These are phyloP conservation scores for Mormoops blainvillei DNA, from an alignment of 2,113 vertebrate species.

Conservation along the genomic window DNA sequence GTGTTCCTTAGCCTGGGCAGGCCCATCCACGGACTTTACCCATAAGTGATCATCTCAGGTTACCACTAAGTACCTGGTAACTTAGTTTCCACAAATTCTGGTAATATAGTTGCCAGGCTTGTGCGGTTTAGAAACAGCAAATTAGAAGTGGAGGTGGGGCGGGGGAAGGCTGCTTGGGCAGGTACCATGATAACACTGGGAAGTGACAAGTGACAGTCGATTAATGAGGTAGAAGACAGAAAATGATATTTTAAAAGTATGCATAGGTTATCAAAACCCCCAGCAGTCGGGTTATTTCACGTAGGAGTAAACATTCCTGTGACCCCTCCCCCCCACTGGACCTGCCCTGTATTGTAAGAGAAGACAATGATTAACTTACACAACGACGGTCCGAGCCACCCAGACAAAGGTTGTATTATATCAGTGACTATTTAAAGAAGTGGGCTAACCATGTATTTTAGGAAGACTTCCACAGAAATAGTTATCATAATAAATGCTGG, in stretches of 20 bases:
- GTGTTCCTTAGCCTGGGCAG: neutral
- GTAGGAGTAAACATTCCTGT: neutral
- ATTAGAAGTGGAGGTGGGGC: neutral
- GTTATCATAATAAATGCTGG: neutral
- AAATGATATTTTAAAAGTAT: neutral
- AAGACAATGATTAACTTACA: neutral
- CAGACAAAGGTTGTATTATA: neutral
- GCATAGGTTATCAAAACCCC: neutral
- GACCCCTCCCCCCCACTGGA: neutral
- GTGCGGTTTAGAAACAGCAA: constrained; percentile 49
- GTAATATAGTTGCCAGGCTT: constrained; percentile 29
- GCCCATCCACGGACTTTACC: neutral
- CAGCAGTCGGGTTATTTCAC: too few relatives aligned
- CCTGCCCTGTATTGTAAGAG: neutral
- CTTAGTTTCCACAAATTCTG: constrained; percentile 21
- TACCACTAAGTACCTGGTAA: constrained; percentile 31
- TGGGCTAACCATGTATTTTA: neutral
- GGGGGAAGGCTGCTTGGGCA: neutral
- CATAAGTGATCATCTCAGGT: constrained; percentile 7
- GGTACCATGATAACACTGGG: neutral
- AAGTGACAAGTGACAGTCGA: constrained; percentile 12
- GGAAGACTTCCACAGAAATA: constrained; percentile 8
- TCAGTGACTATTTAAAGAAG: neutral
- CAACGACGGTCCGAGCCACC: neutral
- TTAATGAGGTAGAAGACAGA: neutral